phyloP scores from a whole-genome alignment of 2,113 vertebrate species.

The Clupea harengus region DNA sequence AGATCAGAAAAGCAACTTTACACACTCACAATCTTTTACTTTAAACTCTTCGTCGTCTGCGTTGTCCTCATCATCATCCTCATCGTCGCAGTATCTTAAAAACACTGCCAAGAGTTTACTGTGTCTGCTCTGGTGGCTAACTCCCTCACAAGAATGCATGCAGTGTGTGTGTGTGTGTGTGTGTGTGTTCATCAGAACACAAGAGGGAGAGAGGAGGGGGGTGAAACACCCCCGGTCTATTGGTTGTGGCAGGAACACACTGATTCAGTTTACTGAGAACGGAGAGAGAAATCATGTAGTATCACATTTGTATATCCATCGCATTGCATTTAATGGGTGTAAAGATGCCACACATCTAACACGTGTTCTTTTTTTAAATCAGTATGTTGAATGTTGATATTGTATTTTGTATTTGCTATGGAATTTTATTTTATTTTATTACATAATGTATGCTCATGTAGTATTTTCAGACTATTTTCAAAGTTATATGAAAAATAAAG shows the following conservation, averaged over 20 bases:
- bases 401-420: background rate
- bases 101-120: background rate
- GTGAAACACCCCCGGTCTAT: background rate
- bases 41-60: background rate
- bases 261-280: slow-evolving; percentile 1
- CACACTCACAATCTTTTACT: background rate
- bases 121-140: background rate
- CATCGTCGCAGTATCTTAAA: background rate
- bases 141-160: background rate
- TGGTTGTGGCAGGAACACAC: slow-evolving; percentile 15
- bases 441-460: background rate
- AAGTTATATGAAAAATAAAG: background rate
- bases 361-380: background rate
- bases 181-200: background rate
- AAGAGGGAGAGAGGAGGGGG: background rate
- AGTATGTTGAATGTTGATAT: slow-evolving; percentile 3
- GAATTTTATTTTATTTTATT: background rate
- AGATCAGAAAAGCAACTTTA: too few relatives aligned
- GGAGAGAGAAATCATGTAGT: background rate
- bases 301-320: background rate
- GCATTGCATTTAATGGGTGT: background rate
- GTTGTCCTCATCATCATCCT: background rate
- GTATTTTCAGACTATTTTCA: background rate
- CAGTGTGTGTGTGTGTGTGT: background rate
- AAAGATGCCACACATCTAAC: background rate